These are phyloP conservation scores for Lamellibrachia columna DNA, from an alignment of 2,888 invertebrate genomes.

Conservation along the genomic window DNA sequence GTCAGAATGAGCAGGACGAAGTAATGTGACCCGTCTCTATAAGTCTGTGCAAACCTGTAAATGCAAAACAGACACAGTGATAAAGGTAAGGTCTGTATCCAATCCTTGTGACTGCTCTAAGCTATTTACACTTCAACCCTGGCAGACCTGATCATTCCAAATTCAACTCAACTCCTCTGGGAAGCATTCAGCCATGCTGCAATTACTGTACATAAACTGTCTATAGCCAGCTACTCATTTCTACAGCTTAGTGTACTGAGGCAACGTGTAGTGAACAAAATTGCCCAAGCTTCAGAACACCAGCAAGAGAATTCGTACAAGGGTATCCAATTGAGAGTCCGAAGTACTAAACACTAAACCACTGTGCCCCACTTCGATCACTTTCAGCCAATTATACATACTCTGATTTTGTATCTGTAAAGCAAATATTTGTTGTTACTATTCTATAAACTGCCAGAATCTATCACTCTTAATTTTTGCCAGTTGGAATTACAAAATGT, in stretches of 20 bases:
- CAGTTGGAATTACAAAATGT: background rate
- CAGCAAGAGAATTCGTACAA: background rate
- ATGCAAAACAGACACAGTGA: background rate
- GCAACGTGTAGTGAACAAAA: background rate
- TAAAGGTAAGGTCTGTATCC: background rate
- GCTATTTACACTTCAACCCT: too few species aligned
- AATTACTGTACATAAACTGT: too few species aligned
- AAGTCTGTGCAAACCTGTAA: slow-evolving; percentile 37
- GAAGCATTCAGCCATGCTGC: too few species aligned
- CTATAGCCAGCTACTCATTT: background rate
- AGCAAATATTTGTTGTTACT: background rate
- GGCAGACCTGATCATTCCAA: too few species aligned
- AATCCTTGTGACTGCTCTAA: too few species aligned
- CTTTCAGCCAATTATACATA: background rate
- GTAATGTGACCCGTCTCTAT: slow-evolving; percentile 62
- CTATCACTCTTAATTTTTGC: background rate
- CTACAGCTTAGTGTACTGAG: background rate
- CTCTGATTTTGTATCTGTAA: background rate
- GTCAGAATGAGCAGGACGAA: slow-evolving; percentile 73
- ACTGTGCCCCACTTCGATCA: background rate
- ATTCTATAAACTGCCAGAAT: background rate
- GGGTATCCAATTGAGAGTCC: background rate
- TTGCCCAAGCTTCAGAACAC: background rate
- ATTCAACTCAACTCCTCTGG: too few species aligned
- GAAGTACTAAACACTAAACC: background rate